Percentiles rank a stretch among this genome's conserved stretches.
These are phyloP conservation scores for Channa argus DNA, from an alignment of 2,113 vertebrate genomes.

Conservation along the genomic window DNA sequence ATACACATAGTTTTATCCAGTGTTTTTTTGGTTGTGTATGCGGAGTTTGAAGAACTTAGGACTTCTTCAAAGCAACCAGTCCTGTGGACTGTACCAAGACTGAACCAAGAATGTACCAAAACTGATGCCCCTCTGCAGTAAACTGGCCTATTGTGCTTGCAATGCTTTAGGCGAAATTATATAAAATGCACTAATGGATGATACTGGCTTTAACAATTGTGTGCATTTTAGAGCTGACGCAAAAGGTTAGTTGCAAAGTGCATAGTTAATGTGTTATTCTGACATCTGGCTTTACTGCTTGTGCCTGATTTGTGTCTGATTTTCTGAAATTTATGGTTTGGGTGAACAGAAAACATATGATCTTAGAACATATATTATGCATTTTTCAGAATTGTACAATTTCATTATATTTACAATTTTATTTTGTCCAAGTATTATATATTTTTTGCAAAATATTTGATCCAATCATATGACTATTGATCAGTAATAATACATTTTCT, in stretches of 20 bases:
- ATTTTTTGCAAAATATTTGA: too few species aligned
- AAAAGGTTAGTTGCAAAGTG: background rate
- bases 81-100: background rate
- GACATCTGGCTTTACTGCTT: too few species aligned
- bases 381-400: background rate
- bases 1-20: background rate
- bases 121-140: conserved; percentile 25
- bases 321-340: too few species aligned
- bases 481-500: background rate
- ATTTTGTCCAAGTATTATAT: too few species aligned
- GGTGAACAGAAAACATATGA: background rate
- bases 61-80: conserved; percentile 28
- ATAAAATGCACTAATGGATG: conserved; percentile 49
- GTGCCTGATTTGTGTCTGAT: too few species aligned
- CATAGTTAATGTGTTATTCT: too few species aligned
- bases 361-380: background rate
- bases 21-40: background rate
- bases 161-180: conserved; percentile 42
- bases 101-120: conserved; percentile 22
- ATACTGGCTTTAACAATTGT: conserved; percentile 25
- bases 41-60: conserved; percentile 15
- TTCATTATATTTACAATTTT: too few species aligned
- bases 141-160: conserved; percentile 26
- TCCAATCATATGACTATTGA: too few species aligned
- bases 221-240: conserved; percentile 9